Evolutionary conservation across 2,113 vertebrate genomes (phyloP), one percentile per base, ranked within the genome.

Genomic region (Phocoena sinus): DNA sequence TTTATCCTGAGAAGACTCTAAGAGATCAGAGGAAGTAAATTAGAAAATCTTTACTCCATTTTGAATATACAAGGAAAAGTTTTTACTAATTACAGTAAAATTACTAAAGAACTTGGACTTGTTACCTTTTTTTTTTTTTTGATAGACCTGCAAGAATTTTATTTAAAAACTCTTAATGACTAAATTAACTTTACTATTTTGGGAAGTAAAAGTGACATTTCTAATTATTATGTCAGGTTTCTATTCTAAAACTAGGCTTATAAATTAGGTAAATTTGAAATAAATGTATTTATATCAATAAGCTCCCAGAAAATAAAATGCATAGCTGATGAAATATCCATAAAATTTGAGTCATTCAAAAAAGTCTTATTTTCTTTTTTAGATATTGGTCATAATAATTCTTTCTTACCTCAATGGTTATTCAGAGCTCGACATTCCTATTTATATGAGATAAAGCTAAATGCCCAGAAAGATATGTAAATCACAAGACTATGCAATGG

Each of bases 1-100:
- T 63, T 58, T 70, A 11, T 92, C 8, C 53, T 53, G 13, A 62
- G 53, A 63, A 17, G 36, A 70, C 11, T 62, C 50, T 50, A 67
- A 88, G 25, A 94, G 7, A 79, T 63, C 58, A 87, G 38, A 31
- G 20, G 6, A 94, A 74, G 28, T 85, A 82, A 71, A 77, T 76
- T 80, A 33, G 81, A 74, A 85, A 92, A 71, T 82, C 67, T 95
- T 95, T 86, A 82, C 26, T 94, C 44, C 8, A 76, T 89, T 44
- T 36, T 65, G 31, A 73, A 79, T 80, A 41, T 11, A 86, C n/a
- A 76, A 80, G 70, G 13, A 36, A 47, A 36, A 44, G 7, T 26
- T 94, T 92, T 89, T 36, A 94, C 23, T 41, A 63, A 68, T 50
- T 63, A 80, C 18, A 89, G 36, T 17, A 84, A 89, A 76, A 50